A percentile compares a stretch with the other conserved stretches of the same genome.
These are phyloP conservation scores for Argopecten irradians DNA, from an alignment of 1,140 invertebrate species.

Conservation along the genomic window DNA sequence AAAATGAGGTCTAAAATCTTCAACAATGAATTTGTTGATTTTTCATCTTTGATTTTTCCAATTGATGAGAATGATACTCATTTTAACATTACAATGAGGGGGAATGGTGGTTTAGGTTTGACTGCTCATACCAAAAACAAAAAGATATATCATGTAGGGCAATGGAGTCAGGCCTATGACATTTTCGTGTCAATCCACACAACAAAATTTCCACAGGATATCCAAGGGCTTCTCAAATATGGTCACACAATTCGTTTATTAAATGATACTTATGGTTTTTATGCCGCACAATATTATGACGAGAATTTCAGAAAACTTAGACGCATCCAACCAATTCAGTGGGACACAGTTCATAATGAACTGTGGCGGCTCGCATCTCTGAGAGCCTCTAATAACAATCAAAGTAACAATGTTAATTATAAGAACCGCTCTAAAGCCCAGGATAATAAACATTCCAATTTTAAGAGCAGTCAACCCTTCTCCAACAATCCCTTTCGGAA, in stretches of 20 bases:
- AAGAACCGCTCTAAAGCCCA: not conserved
- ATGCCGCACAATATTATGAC: not conserved
- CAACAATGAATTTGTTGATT: not conserved
- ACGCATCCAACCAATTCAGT: not conserved
- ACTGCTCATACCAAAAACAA: not conserved
- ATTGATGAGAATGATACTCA: not conserved
- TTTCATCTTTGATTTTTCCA: not conserved
- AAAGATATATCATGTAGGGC: not conserved
- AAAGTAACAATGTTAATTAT: not conserved
- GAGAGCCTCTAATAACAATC: not conserved
- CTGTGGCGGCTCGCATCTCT: not conserved
- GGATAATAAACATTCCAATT: not conserved
- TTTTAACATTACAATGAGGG: not conserved
- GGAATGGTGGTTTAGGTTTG: not conserved
- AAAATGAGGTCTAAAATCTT: not conserved
- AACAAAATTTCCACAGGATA: not conserved
- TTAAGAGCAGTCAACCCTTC: not conserved
- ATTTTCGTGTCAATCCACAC: not conserved
- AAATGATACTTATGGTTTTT: not conserved
- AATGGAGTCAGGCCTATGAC: not conserved
- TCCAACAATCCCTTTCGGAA: not conserved
- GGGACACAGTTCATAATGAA: not conserved
- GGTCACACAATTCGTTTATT: not conserved
- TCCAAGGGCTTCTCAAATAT: not conserved
- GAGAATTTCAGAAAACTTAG: not conserved